Base-by-base conservation (phyloP, 2,113 vertebrate genomes). In the Psilopsiagon aymara region DNA sequence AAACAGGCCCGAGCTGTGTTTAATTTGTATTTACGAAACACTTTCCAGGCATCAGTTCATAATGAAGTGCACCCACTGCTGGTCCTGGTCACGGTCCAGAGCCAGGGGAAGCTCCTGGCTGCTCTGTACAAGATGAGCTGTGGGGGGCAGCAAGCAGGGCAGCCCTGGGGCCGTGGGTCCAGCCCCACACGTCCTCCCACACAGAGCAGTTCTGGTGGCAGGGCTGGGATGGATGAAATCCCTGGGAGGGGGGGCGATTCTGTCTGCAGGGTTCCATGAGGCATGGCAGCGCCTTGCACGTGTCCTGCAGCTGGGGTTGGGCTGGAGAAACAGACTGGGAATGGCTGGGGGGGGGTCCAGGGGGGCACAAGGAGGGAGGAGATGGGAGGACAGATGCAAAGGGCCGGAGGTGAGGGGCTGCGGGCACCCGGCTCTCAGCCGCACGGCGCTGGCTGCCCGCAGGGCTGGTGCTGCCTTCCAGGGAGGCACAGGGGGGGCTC, bases 251-350 rank as follows among this genome's bases (percentile, higher is more conserved):
- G 9, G 4, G 27, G 35, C 39, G 39, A 39, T 39, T 63, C 49
- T 64, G 51, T 49, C 17, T 49, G 68, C 2, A 0, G 0, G 0
- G 16, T 27, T 37, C 57, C 33, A 0, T 6, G 1, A 10, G 7
- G 13, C 19, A 5, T 1, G 46, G 52, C 1, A 2, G 14, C 2
- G 0, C 7, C 21, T 17, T 1, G 4, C 19, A 1, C 6, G 0
- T 1, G 3, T 19, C 47, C 23, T 33, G 27, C 51, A 4, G 62
- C 35, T 10, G 31, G 18, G 31, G 27, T 21, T 1, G 0, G 37
- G 43, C 66, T 11, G 3, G 43, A 53, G 53, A 39, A 2, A 82
- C 0, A 5, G 47, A 17, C 28, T 14, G 33, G 23, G 52, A 41
- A 31, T 1, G 7, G 49, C 0, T 39, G 0, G 59, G 44, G 51